Base-by-base conservation (phyloP, 2,888 invertebrate genomes). In the Sinelater perroti region DNA sequence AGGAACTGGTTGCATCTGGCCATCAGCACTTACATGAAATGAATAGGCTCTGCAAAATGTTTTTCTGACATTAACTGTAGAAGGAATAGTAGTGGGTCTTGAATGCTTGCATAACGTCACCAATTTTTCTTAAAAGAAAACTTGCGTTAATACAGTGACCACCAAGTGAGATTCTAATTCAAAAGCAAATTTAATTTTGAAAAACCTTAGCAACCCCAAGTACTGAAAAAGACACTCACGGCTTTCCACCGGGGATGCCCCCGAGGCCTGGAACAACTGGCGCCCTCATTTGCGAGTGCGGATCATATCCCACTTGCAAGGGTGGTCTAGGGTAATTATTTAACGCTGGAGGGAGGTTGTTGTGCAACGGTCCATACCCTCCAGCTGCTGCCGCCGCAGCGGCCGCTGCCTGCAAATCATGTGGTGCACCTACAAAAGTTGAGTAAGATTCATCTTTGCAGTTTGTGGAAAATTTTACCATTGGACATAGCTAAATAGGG, bases 21-120 rank as follows among this genome's bases (percentile, higher is more conserved):
- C 93, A 69, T 93, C 93, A 70, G 87, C 88, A 74, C 91, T 93
- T 77, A 95, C 91, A 81, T 95, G 95, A 83, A 94, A 96, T 65
- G 95, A 95, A 80, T 97, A 97, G 14, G 96, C 94, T 46, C 91
- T 91, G 78, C 1, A 80, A 66, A 62, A 17, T 1, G 17, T 13
- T 10, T 18, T 31, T 4, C 8, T 24, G 24, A 24, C n/a, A 24
- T 31, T 14, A 10, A 30, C 3, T 30, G 30, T 30, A 30, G 10
- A 8, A 30, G 10, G 10, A 10, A 30, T n/a, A 8, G 10, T 5
- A 26, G 10, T n/a, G 2, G 8, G 28, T 26, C 10, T 26, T 24
- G 24, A 24, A 24, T 24, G 24, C 7, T 24, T 24, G 5, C 24
- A 7, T 24, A 24, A 6, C 7, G 5, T 24, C 24, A 24, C 24